These are phyloP conservation scores for Priocnemis perturbator DNA, from an alignment of 2,888 invertebrate genomes.

Conservation along the genomic window DNA sequence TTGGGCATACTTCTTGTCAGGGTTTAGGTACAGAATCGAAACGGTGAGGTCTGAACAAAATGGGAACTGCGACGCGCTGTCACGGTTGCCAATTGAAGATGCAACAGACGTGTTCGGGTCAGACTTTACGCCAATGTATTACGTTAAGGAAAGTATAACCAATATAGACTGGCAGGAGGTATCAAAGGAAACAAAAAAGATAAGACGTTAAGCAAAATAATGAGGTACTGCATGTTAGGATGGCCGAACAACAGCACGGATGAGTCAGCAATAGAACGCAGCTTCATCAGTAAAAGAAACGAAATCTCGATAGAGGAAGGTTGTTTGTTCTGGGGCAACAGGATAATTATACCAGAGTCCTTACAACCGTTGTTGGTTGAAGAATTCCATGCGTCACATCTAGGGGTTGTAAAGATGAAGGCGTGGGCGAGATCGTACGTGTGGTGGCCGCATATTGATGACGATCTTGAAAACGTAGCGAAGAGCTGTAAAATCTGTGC, in stretches of 20 bases:
- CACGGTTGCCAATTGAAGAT: conserved; percentile 31
- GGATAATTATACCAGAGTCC: neutral
- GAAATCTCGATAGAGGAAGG: conserved; percentile 29
- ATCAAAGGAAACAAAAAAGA: conserved; percentile 29
- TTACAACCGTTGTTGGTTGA: neutral
- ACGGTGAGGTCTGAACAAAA: conserved; percentile 24
- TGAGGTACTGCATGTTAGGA: conserved; percentile 14
- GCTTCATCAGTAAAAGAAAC: conserved; percentile 22
- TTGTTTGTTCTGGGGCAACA: conserved; percentile 21
- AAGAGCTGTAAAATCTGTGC: conserved; percentile 14
- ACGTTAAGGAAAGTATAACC: neutral
- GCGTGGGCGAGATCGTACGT: conserved; percentile 21
- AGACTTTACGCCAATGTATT: neutral
- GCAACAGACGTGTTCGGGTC: conserved; percentile 11
- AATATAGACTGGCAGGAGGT: conserved; percentile 15
- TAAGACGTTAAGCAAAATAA: conserved; percentile 26
- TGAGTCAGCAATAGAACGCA: conserved; percentile 16
- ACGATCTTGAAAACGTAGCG: conserved; percentile 15
- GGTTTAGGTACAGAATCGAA: conserved; percentile 27
- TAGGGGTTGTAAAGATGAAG: conserved; percentile 34
- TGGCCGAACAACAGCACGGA: conserved; percentile 24
- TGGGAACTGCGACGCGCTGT: conserved; percentile 30
- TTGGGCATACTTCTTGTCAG: conserved; percentile 33
- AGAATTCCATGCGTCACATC: conserved; percentile 13
- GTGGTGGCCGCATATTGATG: conserved; percentile 29